Evolutionary conservation across 1,140 invertebrate species (phyloP), one percentile per base, ranked within the genome.

Genomic region (Dreissena rostriformis): DNA sequence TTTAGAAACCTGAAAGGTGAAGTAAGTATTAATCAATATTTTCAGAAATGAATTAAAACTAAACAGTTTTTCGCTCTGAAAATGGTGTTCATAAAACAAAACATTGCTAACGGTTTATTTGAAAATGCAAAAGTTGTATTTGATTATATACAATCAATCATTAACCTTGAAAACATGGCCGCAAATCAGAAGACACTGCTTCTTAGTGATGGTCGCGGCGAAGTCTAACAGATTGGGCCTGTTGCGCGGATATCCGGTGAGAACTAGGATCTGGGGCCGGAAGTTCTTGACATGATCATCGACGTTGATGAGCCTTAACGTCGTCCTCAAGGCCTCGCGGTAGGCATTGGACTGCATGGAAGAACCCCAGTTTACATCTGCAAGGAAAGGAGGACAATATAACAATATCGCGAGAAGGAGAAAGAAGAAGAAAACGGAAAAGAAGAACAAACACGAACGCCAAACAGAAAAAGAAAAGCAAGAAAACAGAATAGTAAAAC

Each of bases 261-360:
- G 94, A 12, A 98, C 97, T 17, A 99, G 93, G 82, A 99, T 96
- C 93, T 97, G 97, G 0, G 98, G 98, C 86, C 97, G 95, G 92
- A 97, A 99, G 94, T 99, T 99, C 94, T 99, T 99, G 0, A 99
- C 98, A 91, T 99, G 98, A 77, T 99, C 98, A 85, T 98, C 97
- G 2, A 98, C 96, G 66, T 95, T 95, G 83, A 97, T 96, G 55
- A 99, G 93, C 89, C 98, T 96, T 86, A 98, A 96, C 4, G 98
- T 96, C 1, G 97, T 96, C 66, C 96, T 95, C n/a, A 99, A 92
- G 0, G 98, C 98, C 86, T 96, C 97, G 90, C 97, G 98, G 92
- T 99, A 99, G 0, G 96, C 97, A 93, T 99, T 97, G 8, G 98
- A 98, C 93, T 99, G 98, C 0, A 97, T 98, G 0, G 97, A 98